These are phyloP conservation scores for Steatornis caripensis DNA, from an alignment of 2,113 vertebrate genomes.

Conservation along the genomic window DNA sequence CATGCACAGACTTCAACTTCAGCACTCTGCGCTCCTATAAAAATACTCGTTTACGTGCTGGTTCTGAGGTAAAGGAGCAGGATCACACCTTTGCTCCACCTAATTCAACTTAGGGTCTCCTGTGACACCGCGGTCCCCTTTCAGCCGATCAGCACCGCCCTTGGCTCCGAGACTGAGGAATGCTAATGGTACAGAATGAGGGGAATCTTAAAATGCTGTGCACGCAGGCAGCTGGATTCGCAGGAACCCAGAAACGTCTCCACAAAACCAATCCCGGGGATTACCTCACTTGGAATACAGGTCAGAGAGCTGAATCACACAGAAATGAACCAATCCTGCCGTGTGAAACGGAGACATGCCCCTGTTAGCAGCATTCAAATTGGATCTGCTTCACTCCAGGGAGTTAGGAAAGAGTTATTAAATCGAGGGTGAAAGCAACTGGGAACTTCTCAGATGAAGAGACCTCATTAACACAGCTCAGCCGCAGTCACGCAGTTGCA, in stretches of 20 bases:
- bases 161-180: background rate
- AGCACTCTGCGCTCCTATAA: background rate
- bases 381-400: background rate
- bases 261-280: background rate
- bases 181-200: background rate
- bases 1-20: background rate
- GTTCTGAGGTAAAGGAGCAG: background rate
- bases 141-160: background rate
- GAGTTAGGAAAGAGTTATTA: background rate
- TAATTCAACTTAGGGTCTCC: background rate
- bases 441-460: background rate
- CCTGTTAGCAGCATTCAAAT: background rate
- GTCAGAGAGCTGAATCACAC: slow-evolving; percentile 19
- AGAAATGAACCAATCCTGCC: background rate
- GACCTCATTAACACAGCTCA: background rate
- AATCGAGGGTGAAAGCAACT: background rate
- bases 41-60: background rate
- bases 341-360: background rate
- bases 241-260: background rate
- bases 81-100: background rate
- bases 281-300: background rate
- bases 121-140: background rate
- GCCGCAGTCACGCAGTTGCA: rapidly evolving
- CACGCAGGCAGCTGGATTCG: background rate
- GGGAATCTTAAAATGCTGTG: background rate